Percentiles rank a stretch among this genome's conserved stretches.
phyloP scores from a whole-genome alignment of 2,113 vertebrate species.

The Boulengeromyrus knoepffleri region DNA sequence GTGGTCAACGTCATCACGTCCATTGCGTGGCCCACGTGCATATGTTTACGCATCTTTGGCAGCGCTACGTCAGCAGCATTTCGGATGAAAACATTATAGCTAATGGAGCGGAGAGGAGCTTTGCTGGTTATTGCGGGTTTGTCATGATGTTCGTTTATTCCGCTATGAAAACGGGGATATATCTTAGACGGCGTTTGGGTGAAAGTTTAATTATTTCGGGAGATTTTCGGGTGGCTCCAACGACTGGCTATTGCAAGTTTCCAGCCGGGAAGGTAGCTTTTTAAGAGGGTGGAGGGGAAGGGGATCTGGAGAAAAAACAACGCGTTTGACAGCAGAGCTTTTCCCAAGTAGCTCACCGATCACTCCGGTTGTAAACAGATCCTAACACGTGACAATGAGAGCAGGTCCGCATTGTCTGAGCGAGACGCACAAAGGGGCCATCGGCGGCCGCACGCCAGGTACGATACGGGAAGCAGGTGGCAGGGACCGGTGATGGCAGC shows the following conservation, averaged over 20 bases:
- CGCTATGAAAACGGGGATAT: background rate
- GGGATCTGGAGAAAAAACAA: conserved; percentile 1
- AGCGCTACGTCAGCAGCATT: conserved; percentile 29
- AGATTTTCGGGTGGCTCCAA: background rate
- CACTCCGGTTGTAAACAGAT: conserved; percentile 80
- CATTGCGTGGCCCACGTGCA: conserved; percentile 60
- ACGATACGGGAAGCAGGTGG: conserved; percentile 21
- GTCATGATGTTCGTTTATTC: background rate
- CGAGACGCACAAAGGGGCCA: conserved; percentile 47
- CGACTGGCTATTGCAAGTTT: background rate
- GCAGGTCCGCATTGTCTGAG: conserved; percentile 51
- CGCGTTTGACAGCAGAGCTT: conserved; percentile 43
- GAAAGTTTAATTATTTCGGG: background rate
- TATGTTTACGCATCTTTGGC: conserved; percentile 64
- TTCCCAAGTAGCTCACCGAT: conserved; percentile 29
- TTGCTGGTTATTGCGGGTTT: background rate
- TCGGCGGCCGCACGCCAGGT: conserved; percentile 20
- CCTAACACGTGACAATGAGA: conserved; percentile 67
- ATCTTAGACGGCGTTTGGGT: background rate
- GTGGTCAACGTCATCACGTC: conserved; percentile 34
- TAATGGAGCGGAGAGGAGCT: conserved; percentile 7
- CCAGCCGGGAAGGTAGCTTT: background rate
- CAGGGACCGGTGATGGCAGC: conserved; percentile 33
- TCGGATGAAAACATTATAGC: conserved; percentile 25
- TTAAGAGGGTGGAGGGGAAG: background rate